A percentile compares a stretch with the other conserved stretches of the same genome.
These are phyloP conservation scores for Globicephala melas DNA, from an alignment of 2,113 vertebrate species.

Conservation along the genomic window DNA sequence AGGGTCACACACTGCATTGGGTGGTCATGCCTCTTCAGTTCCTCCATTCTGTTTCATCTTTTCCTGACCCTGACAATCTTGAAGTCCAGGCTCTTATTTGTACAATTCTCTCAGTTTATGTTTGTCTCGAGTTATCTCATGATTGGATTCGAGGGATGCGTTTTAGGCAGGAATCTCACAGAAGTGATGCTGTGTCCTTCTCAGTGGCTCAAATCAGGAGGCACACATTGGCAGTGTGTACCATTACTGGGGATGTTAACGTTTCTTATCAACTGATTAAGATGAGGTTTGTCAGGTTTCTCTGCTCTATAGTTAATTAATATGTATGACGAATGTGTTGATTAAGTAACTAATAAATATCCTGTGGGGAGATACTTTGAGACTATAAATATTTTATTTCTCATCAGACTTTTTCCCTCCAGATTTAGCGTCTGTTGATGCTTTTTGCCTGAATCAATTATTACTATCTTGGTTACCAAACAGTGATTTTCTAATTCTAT, in stretches of 20 bases:
- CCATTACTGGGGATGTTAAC: accelerated
- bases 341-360: background rate
- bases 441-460: background rate
- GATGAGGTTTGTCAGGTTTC: background rate
- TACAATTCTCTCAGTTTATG: too few relatives aligned
- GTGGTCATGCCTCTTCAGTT: accelerated
- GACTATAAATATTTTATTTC: background rate
- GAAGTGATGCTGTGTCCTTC: background rate
- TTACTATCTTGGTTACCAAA: background rate
- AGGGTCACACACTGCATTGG: accelerated
- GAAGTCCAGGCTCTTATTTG: background rate
- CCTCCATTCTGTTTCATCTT: background rate
- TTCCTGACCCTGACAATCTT: background rate
- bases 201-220: too few relatives aligned
- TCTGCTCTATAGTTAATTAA: background rate
- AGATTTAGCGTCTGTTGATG: background rate
- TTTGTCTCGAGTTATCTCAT: accelerated
- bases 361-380: background rate
- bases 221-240: accelerated
- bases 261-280: background rate
- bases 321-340: background rate
- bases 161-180: too few relatives aligned
- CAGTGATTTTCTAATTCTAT: background rate
- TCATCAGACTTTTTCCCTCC: background rate
- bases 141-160: accelerated